Base-by-base conservation (phyloP, 2,113 vertebrate species). In the Rhynchomys soricoides region DNA sequence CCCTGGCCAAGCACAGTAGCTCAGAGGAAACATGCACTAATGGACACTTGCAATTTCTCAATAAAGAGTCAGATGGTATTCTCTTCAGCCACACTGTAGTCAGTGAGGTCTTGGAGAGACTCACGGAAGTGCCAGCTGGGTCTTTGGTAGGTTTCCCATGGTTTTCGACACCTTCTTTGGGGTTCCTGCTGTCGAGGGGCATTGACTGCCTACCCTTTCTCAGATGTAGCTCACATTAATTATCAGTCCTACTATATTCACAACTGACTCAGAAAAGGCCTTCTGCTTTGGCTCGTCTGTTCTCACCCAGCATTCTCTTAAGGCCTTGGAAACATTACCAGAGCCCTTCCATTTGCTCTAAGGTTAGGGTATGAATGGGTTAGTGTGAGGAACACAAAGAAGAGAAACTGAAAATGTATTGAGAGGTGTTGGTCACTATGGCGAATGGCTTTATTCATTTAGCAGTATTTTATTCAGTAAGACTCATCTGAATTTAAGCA, bases 401-500 rank as follows among this genome's bases (percentile, higher is more conserved):
- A 93, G 68, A 87, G 78, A 95, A 91, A 93, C 50, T 22, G 85
- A 77, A 62, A 68, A 83, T 55, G 82, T 70, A 59, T n/a, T 40
- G 24, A 48, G 89, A 88, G 37, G 55, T 43, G 16, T 96, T 90
- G 90, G 57, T 45, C 16, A 88, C 34, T 0, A 0, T 66, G 48
- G 40, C 15, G 88, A 91, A 93, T 73, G 73, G 55, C 8, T 93
- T 95, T 85, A 70, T 66, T 75, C 55, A 11, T 95, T 79, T 85
- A 85, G 52, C 1, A 17, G 29, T 90, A n/a, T 71, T 95, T 97
- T 97, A 37, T 90, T 31, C 45, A 66, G 29, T 55, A 71, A 82
- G 52, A n/a, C 88, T 90, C 26, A 62, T 48, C 29, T 86, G 45
- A 94, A 95, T 19, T 55, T 73, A 73, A 89, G n/a, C 73, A 91